phyloP scores from a whole-genome alignment of 2,888 invertebrate species.

The Phorcus lineatus region DNA sequence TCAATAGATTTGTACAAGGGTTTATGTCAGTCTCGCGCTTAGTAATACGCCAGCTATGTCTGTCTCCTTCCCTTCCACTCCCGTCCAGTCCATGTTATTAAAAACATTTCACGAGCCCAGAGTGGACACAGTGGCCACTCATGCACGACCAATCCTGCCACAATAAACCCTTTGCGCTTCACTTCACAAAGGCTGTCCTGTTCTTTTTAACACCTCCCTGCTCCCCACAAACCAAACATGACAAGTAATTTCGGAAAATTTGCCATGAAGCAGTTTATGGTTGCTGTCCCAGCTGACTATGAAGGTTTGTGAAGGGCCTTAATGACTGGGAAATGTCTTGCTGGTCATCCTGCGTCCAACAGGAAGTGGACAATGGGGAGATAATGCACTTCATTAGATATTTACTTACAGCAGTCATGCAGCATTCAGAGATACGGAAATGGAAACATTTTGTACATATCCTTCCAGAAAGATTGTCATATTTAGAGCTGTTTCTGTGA shows the following conservation, averaged over 20 bases:
- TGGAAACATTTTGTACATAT: no score
- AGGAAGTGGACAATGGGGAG: background rate
- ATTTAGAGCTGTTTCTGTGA: no score
- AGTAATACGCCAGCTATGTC: background rate
- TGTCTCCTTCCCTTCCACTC: background rate
- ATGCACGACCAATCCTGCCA: slow-evolving; percentile 2
- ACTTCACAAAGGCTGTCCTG: slow-evolving; percentile 9
- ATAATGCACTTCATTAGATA: slow-evolving; percentile 6
- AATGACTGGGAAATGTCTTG: background rate
- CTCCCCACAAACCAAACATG: slow-evolving; percentile 8
- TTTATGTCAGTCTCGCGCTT: background rate
- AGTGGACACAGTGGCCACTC: background rate
- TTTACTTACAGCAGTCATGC: background rate
- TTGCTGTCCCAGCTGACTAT: background rate
- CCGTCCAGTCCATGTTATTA: background rate
- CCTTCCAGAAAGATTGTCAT: no score
- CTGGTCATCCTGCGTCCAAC: background rate
- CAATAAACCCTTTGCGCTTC: background rate
- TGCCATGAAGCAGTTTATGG: slow-evolving; percentile 10
- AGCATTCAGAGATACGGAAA: no score
- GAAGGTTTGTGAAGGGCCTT: background rate
- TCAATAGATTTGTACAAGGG: background rate
- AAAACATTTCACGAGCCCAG: background rate
- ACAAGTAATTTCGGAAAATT: slow-evolving; percentile 10
- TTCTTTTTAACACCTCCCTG: slow-evolving; percentile 18